A percentile compares a stretch with the other conserved stretches of the same genome.
These are phyloP conservation scores for Nettapus auritus DNA, from an alignment of 2,113 vertebrate species.

Conservation along the genomic window DNA sequence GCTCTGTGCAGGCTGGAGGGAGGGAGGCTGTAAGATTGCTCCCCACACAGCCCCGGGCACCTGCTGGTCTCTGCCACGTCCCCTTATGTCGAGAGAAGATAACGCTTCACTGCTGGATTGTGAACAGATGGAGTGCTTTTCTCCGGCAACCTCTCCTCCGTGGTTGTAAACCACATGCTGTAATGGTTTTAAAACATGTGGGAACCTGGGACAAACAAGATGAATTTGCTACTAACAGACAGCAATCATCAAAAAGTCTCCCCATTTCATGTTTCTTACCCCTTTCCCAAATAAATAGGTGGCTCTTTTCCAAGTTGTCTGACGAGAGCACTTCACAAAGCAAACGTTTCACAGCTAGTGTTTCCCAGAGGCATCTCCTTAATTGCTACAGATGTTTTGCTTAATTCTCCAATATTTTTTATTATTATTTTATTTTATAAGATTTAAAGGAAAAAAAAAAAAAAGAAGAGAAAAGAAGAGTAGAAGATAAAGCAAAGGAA, in stretches of 20 bases:
- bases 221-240: background rate
- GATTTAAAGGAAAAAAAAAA: background rate
- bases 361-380: background rate
- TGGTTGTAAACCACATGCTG: background rate
- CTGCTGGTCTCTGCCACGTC: background rate
- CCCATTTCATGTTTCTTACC: background rate
- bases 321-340: background rate
- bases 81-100: background rate
- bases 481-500: background rate
- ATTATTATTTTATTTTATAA: background rate
- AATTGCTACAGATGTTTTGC: background rate
- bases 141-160: background rate
- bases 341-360: background rate
- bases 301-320: background rate
- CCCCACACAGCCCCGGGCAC: background rate
- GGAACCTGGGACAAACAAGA: slow-evolving; percentile 10
- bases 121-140: background rate
- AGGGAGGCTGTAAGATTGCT: rapidly evolving
- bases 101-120: background rate
- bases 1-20: background rate
- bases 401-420: background rate
- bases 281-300: background rate
- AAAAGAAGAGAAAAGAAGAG: too few species aligned
- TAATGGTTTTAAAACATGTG: slow-evolving; percentile 11
- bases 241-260: slow-evolving; percentile 1